Evolutionary conservation across 2,113 vertebrate genomes (phyloP), one percentile per base, ranked within the genome.

Genomic region (Arenaria interpres): DNA sequence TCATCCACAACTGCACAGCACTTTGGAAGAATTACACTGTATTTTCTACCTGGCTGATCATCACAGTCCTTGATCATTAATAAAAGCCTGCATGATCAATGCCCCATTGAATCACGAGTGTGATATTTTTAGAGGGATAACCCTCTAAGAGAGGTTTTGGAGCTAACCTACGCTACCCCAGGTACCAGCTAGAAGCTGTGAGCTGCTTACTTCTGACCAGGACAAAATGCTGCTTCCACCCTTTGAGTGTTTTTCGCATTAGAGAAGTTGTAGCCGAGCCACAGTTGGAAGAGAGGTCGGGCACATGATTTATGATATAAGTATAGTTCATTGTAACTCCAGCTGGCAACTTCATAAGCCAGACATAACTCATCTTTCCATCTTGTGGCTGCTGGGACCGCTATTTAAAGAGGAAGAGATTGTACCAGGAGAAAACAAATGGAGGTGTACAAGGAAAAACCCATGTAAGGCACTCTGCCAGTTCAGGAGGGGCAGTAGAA

Each of bases 31-130:
- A 93, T 94, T 91, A 91, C 25, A 7, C 71, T 7, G 7, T 12
- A 32, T 89, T 89, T 90, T 78, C 88, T 85, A 82, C 74, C 81
- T 95, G 92, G 85, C 88, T 79, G 81, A 63, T 79, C 66, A 60
- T 45, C 51, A 12, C 56, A 37, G 25, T 28, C 74, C 81, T 75
- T 1, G 0, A 27, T 60, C 82, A 43, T 85, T 71, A 81, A 78
- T 71, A 85, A 93, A 69, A 93, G 48, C 74, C 54, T 41, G 62
- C 37, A 16, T 67, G 63, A 71, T 66, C 95, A 69, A 60, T 50
- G 32, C 9, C 64, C 63, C 2, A 0, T 2, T 77, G 86, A 60
- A 59, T 63, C 59, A 41, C 0, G 7, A 62, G 8, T 2, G 13
- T 27, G 67, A 22, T 74, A 30, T 50, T 86, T 94, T 85, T 22